These are phyloP conservation scores for Corythaixoides concolor DNA, from an alignment of 2,113 vertebrate species.

Conservation along the genomic window DNA sequence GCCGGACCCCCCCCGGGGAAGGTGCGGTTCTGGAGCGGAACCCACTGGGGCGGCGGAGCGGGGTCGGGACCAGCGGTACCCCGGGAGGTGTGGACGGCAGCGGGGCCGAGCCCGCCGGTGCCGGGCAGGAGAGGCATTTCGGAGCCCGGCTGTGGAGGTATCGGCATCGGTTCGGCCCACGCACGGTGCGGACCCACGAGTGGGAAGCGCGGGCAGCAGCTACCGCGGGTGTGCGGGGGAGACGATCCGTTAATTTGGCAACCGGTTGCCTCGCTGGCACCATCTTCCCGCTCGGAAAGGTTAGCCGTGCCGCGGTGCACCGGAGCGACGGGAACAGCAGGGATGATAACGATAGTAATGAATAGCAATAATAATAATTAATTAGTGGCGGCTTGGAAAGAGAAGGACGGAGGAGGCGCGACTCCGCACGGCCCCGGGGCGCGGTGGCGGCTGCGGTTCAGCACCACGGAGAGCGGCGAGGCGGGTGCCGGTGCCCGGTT, in stretches of 20 bases:
- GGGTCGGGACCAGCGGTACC: not conserved
- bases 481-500: not conserved
- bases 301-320: not conserved
- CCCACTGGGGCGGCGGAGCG: not conserved
- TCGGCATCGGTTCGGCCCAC: not conserved
- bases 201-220: not conserved
- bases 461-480: constrained; percentile 59
- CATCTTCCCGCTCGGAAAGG: not conserved
- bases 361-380: not conserved
- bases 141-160: not conserved
- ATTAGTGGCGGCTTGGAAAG: not conserved
- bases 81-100: not conserved
- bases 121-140: not conserved
- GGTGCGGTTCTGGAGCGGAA: not conserved
- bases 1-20: not conserved
- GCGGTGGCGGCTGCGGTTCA: not conserved
- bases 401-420: not conserved
- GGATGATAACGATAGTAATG: not conserved
- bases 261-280: not conserved
- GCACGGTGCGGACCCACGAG: not conserved
- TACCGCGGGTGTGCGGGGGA: not conserved
- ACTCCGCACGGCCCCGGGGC: not conserved
- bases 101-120: not conserved
- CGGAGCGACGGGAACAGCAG: not conserved
- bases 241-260: not conserved